phyloP scores from a whole-genome alignment of 2,888 invertebrate genomes.

The Lamproptera curius region DNA sequence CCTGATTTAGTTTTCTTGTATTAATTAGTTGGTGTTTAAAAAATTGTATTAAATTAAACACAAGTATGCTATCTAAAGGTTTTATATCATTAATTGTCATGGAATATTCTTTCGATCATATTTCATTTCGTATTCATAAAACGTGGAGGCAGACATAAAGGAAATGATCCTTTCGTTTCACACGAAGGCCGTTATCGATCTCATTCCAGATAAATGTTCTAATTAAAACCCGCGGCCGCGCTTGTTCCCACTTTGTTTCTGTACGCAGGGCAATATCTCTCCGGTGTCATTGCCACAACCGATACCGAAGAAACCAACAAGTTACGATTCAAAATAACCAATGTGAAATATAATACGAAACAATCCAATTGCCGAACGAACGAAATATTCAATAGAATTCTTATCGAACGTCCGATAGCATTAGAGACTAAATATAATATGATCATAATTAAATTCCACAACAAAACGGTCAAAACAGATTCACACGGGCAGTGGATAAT shows the following conservation, averaged over 20 bases:
- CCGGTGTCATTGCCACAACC: slow-evolving; percentile 40
- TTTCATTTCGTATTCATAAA: slow-evolving; percentile 17
- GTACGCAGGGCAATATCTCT: slow-evolving; percentile 55
- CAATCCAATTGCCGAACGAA: neutral
- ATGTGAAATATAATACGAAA: neutral
- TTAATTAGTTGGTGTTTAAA: too few relatives aligned
- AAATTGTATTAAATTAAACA: too few relatives aligned
- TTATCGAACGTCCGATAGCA: too few relatives aligned
- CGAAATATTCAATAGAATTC: neutral
- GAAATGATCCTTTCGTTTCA: slow-evolving; percentile 19
- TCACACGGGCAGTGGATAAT: neutral
- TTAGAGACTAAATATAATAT: neutral
- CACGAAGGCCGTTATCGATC: slow-evolving; percentile 23
- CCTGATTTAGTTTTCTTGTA: too few relatives aligned
- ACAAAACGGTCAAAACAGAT: neutral
- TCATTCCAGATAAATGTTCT: slow-evolving; percentile 48
- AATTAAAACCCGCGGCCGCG: slow-evolving; percentile 46
- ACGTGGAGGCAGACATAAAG: slow-evolving; percentile 15
- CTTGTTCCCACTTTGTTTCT: slow-evolving; percentile 55
- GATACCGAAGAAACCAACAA: slow-evolving; percentile 33
- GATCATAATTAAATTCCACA: neutral
- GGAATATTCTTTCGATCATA: slow-evolving; percentile 7
- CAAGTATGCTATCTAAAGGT: too few relatives aligned
- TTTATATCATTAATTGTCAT: neutral
- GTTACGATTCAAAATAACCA: neutral